These are phyloP conservation scores for Calliopum simillimum DNA, from an alignment of 2,888 invertebrate genomes.

Conservation along the genomic window DNA sequence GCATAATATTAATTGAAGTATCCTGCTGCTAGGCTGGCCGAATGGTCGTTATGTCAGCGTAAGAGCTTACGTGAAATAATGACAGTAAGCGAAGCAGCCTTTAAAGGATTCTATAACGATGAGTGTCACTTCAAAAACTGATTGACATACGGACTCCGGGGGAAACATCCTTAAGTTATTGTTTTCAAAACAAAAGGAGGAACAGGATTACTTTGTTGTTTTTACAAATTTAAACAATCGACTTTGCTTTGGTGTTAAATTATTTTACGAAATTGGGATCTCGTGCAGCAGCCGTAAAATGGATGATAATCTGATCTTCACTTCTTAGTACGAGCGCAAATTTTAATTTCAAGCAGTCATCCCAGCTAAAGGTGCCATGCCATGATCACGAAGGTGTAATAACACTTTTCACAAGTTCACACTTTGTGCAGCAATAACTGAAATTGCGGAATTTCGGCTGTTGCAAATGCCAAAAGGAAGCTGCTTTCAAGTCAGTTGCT, in stretches of 20 bases:
- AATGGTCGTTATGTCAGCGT: background rate
- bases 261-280: background rate
- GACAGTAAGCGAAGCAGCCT: background rate
- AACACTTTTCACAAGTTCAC: slow-evolving; percentile 36
- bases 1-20: background rate
- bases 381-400: slow-evolving; percentile 25
- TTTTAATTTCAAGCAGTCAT: too few species aligned
- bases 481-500: background rate
- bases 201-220: too few species aligned
- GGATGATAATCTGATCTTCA: too few species aligned
- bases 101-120: background rate
- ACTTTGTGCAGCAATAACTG: slow-evolving; percentile 32
- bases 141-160: too few species aligned
- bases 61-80: background rate
- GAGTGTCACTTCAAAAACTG: background rate
- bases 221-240: background rate
- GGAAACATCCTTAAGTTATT: too few species aligned
- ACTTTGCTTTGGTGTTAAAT: background rate
- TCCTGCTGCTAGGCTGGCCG: slow-evolving; percentile 11
- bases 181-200: too few species aligned
- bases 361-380: background rate
- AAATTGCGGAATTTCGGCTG: slow-evolving; percentile 30
- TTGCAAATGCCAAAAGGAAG: slow-evolving; percentile 1
- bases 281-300: slow-evolving; percentile 1
- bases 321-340: too few species aligned